Base-by-base conservation (phyloP, 1,140 invertebrate species). In the Mamestra configurata region DNA sequence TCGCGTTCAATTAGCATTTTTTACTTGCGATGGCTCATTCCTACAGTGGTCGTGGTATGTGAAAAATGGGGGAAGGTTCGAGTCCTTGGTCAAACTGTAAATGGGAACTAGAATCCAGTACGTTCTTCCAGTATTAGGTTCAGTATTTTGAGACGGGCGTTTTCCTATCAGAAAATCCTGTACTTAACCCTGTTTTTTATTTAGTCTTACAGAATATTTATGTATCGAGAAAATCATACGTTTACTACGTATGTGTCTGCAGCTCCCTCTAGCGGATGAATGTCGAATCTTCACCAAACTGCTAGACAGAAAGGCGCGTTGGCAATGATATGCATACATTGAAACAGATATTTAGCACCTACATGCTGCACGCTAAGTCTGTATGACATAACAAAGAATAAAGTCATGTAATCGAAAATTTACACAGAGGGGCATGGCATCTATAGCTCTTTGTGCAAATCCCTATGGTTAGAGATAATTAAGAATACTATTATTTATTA, bases 1-100 rank as follows among this genome's bases (percentile, higher is more conserved):
- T 86, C 75, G 77, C 70, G 77, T 72, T 84, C 81, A 83, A 84
- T 86, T 86, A 85, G 81, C 83, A 77, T 77, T 87, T 84, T 79
- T 76, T 61, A 27, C 40, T 46, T 40, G 64, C 8, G 31, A 24
- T 18, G 66, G 66, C 40, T 49, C 20, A 27, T n/a, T 70, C 11
- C 13, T 3, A 1, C 5, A 1, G 35, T 10, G 7, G 18, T 15
- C 1, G 22, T 27, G 11, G 13, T 43, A 49, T 22, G 22, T 35
- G 20, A 22, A 5, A 57, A 27, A 13, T 57, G 53, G 10, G 53
- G 53, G 3, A 11, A 8, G 20, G 18, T 4, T 57, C 11, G 7
- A 3, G 0, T 27, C 22, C 1, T 57, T 4, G 22, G 18, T 49
- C 20, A 13, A 15, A 24, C 11, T 27, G 4, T 4, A n/a, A 49